phyloP scores from a whole-genome alignment of 2,113 vertebrate genomes.

The Stegostoma tigrinum region DNA sequence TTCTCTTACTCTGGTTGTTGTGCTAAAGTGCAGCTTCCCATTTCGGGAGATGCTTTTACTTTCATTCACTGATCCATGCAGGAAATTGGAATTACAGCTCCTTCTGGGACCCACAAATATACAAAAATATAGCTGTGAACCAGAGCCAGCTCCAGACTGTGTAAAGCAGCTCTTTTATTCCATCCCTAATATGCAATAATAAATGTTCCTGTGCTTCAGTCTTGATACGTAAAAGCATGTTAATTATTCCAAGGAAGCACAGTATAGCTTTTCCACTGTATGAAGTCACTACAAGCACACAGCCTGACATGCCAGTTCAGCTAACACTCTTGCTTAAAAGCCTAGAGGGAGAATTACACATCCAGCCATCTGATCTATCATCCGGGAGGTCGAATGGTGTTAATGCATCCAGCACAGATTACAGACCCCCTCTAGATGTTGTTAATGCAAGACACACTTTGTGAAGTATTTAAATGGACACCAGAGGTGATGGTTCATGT shows the following conservation, averaged over 20 bases:
- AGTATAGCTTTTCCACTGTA: neutral
- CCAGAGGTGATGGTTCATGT: conserved; percentile 68
- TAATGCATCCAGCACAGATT: conserved; percentile 90
- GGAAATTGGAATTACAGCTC: conserved; percentile 27
- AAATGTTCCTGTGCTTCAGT: neutral
- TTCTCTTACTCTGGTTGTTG: neutral
- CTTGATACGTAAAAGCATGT: neutral
- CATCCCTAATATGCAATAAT: neutral
- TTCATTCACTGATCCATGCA: neutral
- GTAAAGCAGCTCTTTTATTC: neutral
- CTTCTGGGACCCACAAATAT: neutral
- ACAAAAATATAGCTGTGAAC: neutral
- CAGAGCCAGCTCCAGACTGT: neutral
- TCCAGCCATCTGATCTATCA: conserved; percentile 85
- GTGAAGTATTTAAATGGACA: conserved; percentile 63
- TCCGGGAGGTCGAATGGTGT: conserved; percentile 79
- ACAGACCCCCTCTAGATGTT: conserved; percentile 67
- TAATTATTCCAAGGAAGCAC: neutral
- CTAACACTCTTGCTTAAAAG: conserved; percentile 56
- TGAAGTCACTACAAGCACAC: neutral
- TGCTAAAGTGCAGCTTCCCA: neutral
- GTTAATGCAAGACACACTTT: conserved; percentile 61
- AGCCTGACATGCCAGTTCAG: conserved; percentile 48
- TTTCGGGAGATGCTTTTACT: conserved; percentile 15
- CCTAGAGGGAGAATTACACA: conserved; percentile 61